Conservation (phyloP, 2,797 vertebrate species). For the Dendrocincla fuliginosa region DNA sequence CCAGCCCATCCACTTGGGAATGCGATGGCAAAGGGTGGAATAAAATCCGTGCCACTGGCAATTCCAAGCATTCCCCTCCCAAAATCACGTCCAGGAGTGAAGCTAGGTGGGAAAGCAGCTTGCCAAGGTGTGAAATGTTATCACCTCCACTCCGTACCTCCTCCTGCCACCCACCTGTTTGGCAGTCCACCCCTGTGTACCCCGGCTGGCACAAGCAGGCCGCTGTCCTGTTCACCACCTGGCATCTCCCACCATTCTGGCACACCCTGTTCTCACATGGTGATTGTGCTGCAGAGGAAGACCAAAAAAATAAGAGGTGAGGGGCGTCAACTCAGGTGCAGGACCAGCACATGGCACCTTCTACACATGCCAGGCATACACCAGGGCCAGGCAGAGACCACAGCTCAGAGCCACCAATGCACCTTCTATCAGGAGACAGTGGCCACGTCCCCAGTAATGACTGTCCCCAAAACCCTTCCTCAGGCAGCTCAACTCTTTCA, state of each 20-base stretch:
- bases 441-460: rapidly evolving
- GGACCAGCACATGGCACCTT: neutral
- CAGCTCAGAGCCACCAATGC: neutral
- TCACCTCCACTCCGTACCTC: rapidly evolving
- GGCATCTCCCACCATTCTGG: constrained; percentile 73
- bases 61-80: neutral
- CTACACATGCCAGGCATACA: neutral
- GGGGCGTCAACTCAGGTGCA: rapidly evolving
- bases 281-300: constrained; percentile 59
- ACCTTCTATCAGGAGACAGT: neutral
- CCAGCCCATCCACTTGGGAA: neutral
- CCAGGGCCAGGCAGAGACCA: neutral
- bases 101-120: neutral
- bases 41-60: neutral
- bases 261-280: constrained; percentile 73
- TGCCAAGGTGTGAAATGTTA: neutral
- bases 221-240: constrained; percentile 18
- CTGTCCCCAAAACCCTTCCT: neutral
- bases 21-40: rapidly evolving
- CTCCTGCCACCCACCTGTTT: constrained; percentile 66
- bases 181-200: constrained; percentile 69
- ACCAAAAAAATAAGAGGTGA: rapidly evolving
- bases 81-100: neutral
- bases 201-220: constrained; percentile 70
- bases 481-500: neutral